Evolutionary conservation across 1,140 invertebrate species (phyloP).

Genomic region (Elymnias hypermnestra): DNA sequence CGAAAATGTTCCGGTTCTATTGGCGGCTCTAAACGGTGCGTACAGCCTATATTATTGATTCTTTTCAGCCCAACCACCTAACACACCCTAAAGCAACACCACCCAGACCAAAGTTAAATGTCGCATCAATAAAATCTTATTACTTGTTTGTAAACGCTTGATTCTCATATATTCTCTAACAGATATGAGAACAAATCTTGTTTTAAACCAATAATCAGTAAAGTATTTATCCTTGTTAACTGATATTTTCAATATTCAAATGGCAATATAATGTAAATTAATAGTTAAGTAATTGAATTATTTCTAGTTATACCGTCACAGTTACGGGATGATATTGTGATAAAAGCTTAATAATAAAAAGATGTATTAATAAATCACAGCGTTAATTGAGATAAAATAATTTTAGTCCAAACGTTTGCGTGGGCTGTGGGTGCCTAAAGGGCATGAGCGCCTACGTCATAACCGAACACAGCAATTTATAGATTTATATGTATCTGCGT

Average conservation of each 20-base stretch:
- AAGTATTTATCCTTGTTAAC: too few relatives aligned
- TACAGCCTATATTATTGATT: conserved; percentile 19
- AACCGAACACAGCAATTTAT: conserved; percentile 17
- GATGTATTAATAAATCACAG: too few relatives aligned
- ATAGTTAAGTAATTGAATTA: background rate
- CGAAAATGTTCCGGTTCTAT: conserved; percentile 48
- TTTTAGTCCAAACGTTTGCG: conserved; percentile 36
- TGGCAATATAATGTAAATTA: too few relatives aligned
- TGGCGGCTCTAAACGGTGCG: conserved; percentile 59
- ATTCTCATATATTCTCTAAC: conserved; percentile 22
- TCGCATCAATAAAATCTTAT: conserved; percentile 34
- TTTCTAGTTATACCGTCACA: too few relatives aligned
- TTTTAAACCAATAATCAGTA: too few relatives aligned
- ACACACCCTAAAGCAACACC: too few relatives aligned
- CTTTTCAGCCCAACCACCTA: conserved; percentile 3
- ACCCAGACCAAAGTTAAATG: conserved; percentile 21
- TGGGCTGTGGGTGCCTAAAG: conserved; percentile 46
- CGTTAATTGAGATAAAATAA: conserved; percentile 11
- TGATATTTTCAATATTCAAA: too few relatives aligned
- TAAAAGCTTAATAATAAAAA: too few relatives aligned
- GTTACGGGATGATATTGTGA: too few relatives aligned
- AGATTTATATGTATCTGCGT: conserved; percentile 16
- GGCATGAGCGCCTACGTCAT: conserved; percentile 60
- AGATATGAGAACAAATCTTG: too few relatives aligned
- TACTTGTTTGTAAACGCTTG: conserved; percentile 35